phyloP scores from a whole-genome alignment of 2,797 vertebrate genomes.

The Onychomys arenicola region DNA sequence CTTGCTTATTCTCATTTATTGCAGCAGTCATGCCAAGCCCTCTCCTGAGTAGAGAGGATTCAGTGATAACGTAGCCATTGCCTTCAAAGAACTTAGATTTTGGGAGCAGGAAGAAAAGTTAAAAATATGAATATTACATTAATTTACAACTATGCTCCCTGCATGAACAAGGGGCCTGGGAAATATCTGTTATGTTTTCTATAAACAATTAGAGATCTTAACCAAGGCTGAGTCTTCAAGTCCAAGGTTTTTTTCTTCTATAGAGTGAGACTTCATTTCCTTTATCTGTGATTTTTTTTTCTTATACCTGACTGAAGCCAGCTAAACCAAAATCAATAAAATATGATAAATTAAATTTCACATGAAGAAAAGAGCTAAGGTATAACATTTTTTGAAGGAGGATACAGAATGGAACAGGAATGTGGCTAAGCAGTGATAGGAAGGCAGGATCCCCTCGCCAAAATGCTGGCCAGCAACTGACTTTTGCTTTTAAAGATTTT shows the following conservation, averaged over 20 bases:
- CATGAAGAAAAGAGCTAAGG: background rate
- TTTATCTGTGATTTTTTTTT: background rate
- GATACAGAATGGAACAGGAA: background rate
- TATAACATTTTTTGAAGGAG: background rate
- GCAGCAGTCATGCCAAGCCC: background rate
- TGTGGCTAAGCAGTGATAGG: background rate
- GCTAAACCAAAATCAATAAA: background rate
- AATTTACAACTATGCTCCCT: background rate
- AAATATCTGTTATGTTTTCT: background rate
- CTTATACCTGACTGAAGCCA: background rate
- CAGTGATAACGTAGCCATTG: background rate
- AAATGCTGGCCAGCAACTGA: background rate
- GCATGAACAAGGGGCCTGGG: background rate
- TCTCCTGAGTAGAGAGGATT: background rate
- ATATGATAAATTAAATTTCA: background rate
- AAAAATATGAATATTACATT: background rate
- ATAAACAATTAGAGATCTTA: background rate
- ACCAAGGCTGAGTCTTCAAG: background rate
- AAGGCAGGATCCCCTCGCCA: background rate
- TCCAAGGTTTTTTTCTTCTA: background rate
- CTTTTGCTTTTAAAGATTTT: background rate
- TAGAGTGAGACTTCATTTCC: background rate
- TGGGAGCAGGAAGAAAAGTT: background rate
- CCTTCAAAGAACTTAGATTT: background rate
- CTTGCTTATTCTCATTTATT: conserved; percentile 37